Evolutionary conservation across 2,797 vertebrate genomes (phyloP).

Genomic region (Xenops minutus): DNA sequence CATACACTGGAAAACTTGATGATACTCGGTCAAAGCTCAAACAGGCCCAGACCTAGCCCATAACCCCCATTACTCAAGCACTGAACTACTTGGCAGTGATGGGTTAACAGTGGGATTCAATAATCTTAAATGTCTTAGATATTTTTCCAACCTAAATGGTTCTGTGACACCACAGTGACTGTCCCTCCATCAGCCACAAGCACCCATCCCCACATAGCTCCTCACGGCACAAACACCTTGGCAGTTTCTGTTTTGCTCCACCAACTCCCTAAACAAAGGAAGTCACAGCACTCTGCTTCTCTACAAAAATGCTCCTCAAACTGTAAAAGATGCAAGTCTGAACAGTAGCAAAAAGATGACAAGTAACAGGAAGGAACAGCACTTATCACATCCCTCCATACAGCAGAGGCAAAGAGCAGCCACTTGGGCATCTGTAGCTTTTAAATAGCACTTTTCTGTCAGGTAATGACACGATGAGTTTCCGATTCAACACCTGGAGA

Average conservation of each 20-base stretch:
- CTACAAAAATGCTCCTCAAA: background rate
- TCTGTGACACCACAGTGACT: background rate
- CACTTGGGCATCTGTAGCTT: background rate
- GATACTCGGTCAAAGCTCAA: background rate
- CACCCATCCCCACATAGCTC: background rate
- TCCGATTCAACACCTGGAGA: background rate
- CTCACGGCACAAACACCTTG: background rate
- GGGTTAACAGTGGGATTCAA: background rate
- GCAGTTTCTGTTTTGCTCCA: background rate
- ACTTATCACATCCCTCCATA: background rate
- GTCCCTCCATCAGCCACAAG: background rate
- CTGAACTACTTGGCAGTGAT: background rate
- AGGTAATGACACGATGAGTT: background rate
- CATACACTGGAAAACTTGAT: background rate
- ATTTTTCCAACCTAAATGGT: background rate
- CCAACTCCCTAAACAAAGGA: background rate
- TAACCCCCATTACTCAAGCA: rapidly evolving
- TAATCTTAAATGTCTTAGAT: background rate
- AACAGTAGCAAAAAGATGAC: background rate
- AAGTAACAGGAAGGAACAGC: background rate
- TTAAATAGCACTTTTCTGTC: background rate
- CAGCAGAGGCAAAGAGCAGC: background rate
- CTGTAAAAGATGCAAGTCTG: background rate
- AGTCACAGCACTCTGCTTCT: background rate
- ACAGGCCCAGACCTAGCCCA: background rate